Evolutionary conservation across 2,113 vertebrate genomes (phyloP), one percentile per base, ranked within the genome.

Genomic region (Istiophorus platypterus): DNA sequence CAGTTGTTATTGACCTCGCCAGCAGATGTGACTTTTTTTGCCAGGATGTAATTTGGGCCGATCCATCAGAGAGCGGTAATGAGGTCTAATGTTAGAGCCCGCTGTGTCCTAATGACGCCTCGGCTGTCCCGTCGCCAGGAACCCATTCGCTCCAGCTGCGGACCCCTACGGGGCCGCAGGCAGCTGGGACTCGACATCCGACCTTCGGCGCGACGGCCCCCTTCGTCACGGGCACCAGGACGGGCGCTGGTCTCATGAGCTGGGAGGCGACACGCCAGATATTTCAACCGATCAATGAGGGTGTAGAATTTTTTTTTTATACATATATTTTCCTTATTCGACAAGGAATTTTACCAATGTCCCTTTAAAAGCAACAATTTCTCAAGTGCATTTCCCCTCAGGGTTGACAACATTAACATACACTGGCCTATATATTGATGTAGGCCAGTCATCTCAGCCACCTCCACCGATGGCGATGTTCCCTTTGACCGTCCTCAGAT

Each of bases 61-160:
- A 92, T 95, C 93, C 80, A 89, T 95, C 93, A 93, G 74, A 82
- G 82, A 84, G 75, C 91, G 73, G 86, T 95, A 95, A 95, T 94
- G 90, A 94, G 90, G 88, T 92, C 88, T 95, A 93, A 94, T 94
- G 92, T 81, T 91, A 90, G 89, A 88, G 88, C 92, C 92, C 89
- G 76, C 87, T 84, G 90, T 63, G 90, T 79, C 85, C 92, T 94
- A 92, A 93, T 91, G 90, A 88, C 91, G 85, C 93, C 79, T 83
- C 67, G 72, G 82, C 88, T 81, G 88, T 82, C 86, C 92, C 72
- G 61, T 68, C 58, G 15, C 70, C 76, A 3, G 68, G 68, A 75
- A 39, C 63, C 76, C 51, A 62, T 82, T 76, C 69, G n/a, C 37
- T 85, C 73, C 88, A 88, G 84, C 82, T 42, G 29, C 3, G 20